Evolutionary conservation across 2,113 vertebrate species (phyloP).

Genomic region (Rhinoptilus africanus): DNA sequence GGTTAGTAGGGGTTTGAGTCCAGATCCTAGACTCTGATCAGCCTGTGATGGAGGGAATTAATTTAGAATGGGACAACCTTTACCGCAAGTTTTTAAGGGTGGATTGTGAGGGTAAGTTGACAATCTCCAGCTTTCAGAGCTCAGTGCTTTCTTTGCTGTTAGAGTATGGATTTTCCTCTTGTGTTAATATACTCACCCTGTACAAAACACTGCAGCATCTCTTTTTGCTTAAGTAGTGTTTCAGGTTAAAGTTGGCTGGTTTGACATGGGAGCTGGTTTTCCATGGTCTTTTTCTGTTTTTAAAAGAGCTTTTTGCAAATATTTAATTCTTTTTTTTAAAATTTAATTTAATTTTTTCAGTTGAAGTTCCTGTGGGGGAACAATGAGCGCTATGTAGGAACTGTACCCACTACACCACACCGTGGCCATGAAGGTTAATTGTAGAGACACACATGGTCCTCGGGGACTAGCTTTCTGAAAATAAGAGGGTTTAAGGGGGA

Average conservation of each 20-base stretch:
- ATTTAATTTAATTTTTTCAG: neutral
- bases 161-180: neutral
- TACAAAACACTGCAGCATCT: neutral
- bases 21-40: neutral
- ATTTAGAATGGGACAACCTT: neutral
- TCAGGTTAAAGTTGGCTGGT: neutral
- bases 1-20: neutral
- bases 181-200: neutral
- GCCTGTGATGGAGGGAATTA: neutral
- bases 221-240: neutral
- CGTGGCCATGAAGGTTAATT: neutral
- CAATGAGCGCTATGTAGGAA: neutral
- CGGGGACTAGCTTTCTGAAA: neutral
- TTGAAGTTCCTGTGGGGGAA: neutral
- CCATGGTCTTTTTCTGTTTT: neutral
- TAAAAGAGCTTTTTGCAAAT: neutral
- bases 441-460: neutral
- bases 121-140: neutral
- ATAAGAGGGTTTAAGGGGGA: neutral
- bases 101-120: neutral
- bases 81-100: neutral
- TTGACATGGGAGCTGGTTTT: neutral
- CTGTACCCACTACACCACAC: neutral
- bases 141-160: neutral
- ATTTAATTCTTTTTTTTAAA: neutral